Evolutionary conservation across 2,113 vertebrate species (phyloP).

Genomic region (Gopherus flavomarginatus): DNA sequence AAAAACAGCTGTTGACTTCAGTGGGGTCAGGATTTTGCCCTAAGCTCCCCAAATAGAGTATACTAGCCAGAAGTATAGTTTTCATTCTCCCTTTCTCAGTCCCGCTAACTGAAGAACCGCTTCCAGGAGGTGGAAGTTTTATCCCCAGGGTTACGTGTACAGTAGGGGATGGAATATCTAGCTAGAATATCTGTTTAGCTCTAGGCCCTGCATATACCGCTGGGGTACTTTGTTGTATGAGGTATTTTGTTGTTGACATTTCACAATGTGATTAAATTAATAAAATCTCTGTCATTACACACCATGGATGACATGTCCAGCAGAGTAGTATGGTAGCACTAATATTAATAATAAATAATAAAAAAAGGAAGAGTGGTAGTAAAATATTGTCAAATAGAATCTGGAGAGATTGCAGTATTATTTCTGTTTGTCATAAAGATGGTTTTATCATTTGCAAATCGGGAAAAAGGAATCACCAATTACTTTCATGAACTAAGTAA

Average conservation of each 20-base stretch:
- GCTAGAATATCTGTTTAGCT: not conserved
- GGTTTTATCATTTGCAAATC: not conserved
- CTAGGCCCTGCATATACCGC: not conserved
- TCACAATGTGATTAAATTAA: not conserved
- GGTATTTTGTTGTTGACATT: not conserved
- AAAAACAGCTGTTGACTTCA: not conserved
- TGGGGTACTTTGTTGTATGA: not conserved
- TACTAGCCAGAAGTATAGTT: not conserved
- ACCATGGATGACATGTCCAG: not conserved
- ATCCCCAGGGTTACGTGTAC: not conserved
- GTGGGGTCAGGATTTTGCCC: not conserved
- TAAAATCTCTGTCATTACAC: not conserved
- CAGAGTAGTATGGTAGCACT: not conserved
- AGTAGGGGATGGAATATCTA: not conserved
- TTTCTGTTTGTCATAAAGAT: not conserved
- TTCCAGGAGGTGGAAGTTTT: not conserved
- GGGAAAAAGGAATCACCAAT: not conserved
- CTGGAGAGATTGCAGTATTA: rapidly evolving
- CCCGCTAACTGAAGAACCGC: not conserved
- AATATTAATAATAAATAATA: not conserved
- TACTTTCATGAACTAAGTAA: not conserved
- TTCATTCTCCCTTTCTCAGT: not conserved
- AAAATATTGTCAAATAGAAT: not conserved
- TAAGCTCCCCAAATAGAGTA: not conserved
- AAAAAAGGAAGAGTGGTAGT: not conserved